These are phyloP conservation scores for Pyrocephalus nanus DNA, from an alignment of 2,797 vertebrate genomes.

Conservation along the genomic window DNA sequence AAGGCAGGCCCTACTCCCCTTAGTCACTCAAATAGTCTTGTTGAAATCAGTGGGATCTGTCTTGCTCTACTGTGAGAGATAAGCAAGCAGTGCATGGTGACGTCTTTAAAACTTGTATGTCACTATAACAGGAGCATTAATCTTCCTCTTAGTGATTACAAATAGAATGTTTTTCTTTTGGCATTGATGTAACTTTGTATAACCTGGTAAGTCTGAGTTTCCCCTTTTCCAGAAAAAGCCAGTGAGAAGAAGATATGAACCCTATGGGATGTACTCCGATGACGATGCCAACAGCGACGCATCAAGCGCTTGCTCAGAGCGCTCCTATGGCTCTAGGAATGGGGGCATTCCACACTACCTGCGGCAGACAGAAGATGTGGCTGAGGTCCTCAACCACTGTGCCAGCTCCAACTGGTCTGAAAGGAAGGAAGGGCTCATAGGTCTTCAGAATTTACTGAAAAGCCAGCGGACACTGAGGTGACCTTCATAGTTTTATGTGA, in stretches of 20 bases:
- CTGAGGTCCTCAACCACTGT: conserved; percentile 96
- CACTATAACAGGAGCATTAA: neutral
- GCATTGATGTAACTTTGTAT: neutral
- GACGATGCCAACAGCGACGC: conserved; percentile 96
- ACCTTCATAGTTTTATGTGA: neutral
- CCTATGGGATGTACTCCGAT: conserved; percentile 92
- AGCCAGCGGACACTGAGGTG: conserved; percentile 89
- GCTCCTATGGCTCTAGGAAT: conserved; percentile 91
- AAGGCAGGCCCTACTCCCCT: neutral
- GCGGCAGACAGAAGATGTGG: conserved; percentile 95
- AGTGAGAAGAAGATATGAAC: conserved; percentile 89
- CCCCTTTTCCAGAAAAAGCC: conserved; percentile 86
- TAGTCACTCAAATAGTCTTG: neutral
- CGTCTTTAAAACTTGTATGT: neutral
- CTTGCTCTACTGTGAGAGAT: conserved; percentile 1
- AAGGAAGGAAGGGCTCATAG: conserved; percentile 92
- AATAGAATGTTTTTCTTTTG: neutral
- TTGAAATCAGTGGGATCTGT: neutral
- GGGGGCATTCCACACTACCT: conserved; percentile 93
- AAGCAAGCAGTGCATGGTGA: neutral
- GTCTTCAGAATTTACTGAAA: conserved; percentile 90
- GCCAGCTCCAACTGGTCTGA: conserved; percentile 99
- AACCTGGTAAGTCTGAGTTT: neutral
- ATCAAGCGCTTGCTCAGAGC: conserved; percentile 94
- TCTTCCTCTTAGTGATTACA: neutral